phyloP scores from a whole-genome alignment of 2,113 vertebrate species.

The Neolamprologus falcicula region DNA sequence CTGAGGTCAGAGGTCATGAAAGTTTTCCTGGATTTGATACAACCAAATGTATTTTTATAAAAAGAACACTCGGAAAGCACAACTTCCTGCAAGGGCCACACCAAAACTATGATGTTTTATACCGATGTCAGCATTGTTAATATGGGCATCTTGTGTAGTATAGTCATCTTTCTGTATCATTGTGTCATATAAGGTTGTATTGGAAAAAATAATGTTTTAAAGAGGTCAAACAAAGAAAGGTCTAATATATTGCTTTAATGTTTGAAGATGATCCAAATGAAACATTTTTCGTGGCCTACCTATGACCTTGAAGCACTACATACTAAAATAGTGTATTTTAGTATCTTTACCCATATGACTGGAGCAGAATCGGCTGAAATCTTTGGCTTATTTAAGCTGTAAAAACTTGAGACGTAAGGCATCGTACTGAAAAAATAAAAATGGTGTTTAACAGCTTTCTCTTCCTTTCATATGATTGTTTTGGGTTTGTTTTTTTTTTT shows the following conservation, averaged over 20 bases:
- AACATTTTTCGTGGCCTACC: neutral
- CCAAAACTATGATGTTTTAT: neutral
- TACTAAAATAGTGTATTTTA: no score
- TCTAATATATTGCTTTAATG: neutral
- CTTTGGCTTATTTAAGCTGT: no score
- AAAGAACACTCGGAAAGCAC: neutral
- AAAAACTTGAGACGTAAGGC: no score
- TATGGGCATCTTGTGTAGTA: neutral
- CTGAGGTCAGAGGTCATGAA: neutral
- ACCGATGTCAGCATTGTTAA: neutral
- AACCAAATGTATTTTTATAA: neutral
- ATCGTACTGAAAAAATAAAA: no score
- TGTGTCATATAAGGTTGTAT: neutral
- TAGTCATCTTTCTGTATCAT: neutral
- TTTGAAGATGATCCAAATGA: neutral
- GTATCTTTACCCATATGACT: no score
- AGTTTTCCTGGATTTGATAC: neutral
- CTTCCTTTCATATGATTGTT: neutral
- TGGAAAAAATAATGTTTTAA: neutral
- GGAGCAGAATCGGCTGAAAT: no score
- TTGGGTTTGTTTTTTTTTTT: fast-evolving
- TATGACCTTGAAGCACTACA: no score
- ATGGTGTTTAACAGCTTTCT: neutral
- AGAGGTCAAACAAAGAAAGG: neutral
- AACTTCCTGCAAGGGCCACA: neutral